These are phyloP conservation scores for Musca vetustissima DNA, from an alignment of 1,140 invertebrate genomes.

Conservation along the genomic window DNA sequence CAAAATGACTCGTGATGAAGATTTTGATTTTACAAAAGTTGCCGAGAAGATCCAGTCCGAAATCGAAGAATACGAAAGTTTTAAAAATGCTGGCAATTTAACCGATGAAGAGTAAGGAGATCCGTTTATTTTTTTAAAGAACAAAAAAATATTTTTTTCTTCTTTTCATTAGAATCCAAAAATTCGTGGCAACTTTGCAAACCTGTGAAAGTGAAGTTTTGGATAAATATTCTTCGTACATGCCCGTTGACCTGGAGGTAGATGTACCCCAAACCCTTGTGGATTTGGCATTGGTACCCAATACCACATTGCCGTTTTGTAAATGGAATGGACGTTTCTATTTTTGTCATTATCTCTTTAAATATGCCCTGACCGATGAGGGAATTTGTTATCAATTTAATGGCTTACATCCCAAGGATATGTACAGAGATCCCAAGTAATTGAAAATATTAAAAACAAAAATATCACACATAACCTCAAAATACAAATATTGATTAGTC, in stretches of 20 bases:
- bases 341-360: slow-evolving; percentile 47
- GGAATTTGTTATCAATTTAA: slow-evolving; percentile 73
- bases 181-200: slow-evolving; percentile 45
- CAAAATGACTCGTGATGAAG: slow-evolving; percentile 59
- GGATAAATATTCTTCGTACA: slow-evolving; percentile 33
- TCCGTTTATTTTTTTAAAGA: too few species aligned
- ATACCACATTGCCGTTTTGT: slow-evolving; percentile 46
- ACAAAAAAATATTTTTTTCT: slow-evolving; percentile 2
- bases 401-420: slow-evolving; percentile 61
- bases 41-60: slow-evolving; percentile 43
- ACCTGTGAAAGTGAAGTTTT: slow-evolving; percentile 48
- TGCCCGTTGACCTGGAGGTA: slow-evolving; percentile 30
- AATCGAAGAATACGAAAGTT: slow-evolving; percentile 28
- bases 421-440: slow-evolving; percentile 43
- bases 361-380: slow-evolving; percentile 65
- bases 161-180: slow-evolving; percentile 32
- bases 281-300: slow-evolving; percentile 45
- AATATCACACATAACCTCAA: too few species aligned
- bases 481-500: too few species aligned
- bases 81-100: slow-evolving; percentile 29
- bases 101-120: slow-evolving; percentile 40
- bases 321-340: slow-evolving; percentile 61
- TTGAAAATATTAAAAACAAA: too few species aligned
- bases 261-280: slow-evolving; percentile 37
- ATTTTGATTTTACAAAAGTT: slow-evolving; percentile 62